These are phyloP conservation scores for Catostomus latipinnis DNA, from an alignment of 2,797 vertebrate species.

Conservation along the genomic window DNA sequence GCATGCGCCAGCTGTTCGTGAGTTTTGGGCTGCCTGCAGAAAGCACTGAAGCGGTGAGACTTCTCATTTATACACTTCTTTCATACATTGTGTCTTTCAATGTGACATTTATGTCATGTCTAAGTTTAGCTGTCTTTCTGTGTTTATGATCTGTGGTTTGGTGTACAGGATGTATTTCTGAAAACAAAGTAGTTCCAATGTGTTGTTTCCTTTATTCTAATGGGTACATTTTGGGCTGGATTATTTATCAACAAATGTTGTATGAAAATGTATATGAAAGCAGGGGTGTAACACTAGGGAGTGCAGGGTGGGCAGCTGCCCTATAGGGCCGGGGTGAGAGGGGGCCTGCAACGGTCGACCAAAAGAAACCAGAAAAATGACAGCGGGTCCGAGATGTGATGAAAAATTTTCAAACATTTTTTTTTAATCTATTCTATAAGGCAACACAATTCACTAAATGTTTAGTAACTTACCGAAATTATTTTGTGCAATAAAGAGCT, in stretches of 20 bases:
- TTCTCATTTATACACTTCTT: conserved; percentile 41
- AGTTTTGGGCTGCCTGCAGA: conserved; percentile 66
- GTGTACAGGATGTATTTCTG: background rate
- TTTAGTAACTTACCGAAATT: too few relatives aligned
- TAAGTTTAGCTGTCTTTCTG: background rate
- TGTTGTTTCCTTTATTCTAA: background rate
- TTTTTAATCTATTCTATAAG: too few relatives aligned
- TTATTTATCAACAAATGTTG: background rate
- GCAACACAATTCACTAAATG: too few relatives aligned
- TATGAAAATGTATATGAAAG: background rate
- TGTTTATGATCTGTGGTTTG: background rate
- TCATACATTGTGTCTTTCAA: background rate
- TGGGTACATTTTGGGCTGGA: background rate
- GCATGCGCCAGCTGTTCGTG: conserved; percentile 74
- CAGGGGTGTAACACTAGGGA: too few relatives aligned
- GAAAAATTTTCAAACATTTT: too few relatives aligned
- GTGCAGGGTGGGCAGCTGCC: too few relatives aligned
- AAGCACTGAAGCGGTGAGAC: conserved; percentile 75
- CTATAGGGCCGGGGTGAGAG: too few relatives aligned
- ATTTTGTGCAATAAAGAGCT: too few relatives aligned
- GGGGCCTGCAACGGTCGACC: too few relatives aligned
- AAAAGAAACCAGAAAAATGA: too few relatives aligned
- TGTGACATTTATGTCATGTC: background rate
- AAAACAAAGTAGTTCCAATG: background rate
- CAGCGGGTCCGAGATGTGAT: too few relatives aligned